Base-by-base conservation (phyloP, 2,888 invertebrate species). In the Hyalella azteca region DNA sequence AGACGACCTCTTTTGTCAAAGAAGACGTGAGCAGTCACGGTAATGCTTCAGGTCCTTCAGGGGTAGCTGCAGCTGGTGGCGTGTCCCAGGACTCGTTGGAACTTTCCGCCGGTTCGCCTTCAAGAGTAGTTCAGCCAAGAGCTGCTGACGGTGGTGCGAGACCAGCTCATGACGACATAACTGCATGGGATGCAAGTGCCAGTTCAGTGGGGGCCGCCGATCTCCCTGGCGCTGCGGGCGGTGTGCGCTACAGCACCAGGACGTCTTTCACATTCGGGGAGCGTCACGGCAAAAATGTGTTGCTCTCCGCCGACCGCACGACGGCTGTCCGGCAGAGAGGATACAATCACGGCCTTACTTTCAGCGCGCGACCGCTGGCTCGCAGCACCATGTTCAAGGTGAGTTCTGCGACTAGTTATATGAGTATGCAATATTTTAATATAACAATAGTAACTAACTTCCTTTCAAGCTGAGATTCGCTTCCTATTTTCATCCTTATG, bases 271-370 rank as follows among this genome's bases (percentile, higher is more conserved):
- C 40, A 49, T 94, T 94, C 87, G 93, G 94, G 86, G 93, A 93
- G 85, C 91, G 93, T 85, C 95, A 94, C 86, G 96, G 96, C 0
- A 91, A 93, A 85, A 95, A 97, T 88, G 91, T 96, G 50, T 89
- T 94, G 7, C 87, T 91, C 19, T 89, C 90, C 3, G 92, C 92
- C 86, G 91, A 91, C 77, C 91, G 91, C 84, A 89, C 90, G 66
- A 88, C 89, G 29, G 96, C 96, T 0, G 89, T 91, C 86, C 90
- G 97, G 78, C 92, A 91, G 1, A 92, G 93, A 48, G 94, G 96
- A 39, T 96, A 95, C 87, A 94, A 95, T 88, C 93, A 96, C 86
- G 88, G 87, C 22, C 84, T 88, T 13, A 87, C 88, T n/a, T 86
- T 88, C 49, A 90, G 92, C 77, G 89, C 91, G 86, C 91, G 92